phyloP scores from a whole-genome alignment of 2,888 invertebrate genomes.

The Glaucopsyche alexis region DNA sequence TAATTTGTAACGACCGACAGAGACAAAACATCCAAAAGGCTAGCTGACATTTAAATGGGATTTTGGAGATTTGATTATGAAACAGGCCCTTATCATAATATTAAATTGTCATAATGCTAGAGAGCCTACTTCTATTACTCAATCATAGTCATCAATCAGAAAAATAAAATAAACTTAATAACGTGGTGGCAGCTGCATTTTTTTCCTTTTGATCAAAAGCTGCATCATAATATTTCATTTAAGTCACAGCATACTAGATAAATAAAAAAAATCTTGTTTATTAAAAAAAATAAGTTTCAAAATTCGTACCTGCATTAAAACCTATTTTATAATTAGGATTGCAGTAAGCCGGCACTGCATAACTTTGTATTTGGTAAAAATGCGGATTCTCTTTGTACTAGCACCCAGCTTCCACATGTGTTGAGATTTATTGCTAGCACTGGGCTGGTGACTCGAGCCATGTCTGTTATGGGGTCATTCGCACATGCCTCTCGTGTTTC shows the following conservation, averaged over 20 bases:
- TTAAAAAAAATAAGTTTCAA: neutral
- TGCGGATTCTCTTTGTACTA: neutral
- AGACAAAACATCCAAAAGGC: no score
- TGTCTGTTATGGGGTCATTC: constrained; percentile 33
- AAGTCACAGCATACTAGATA: neutral
- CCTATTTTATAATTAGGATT: constrained; percentile 3
- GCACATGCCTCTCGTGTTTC: constrained; percentile 2
- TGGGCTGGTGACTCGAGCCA: neutral
- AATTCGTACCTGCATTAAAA: neutral
- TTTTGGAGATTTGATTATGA: no score
- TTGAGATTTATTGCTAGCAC: constrained; percentile 16
- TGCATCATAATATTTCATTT: constrained; percentile 3
- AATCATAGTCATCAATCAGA: neutral
- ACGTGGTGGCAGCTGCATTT: neutral
- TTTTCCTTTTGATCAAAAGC: neutral
- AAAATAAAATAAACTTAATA: neutral
- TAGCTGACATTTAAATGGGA: no score
- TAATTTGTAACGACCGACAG: no score
- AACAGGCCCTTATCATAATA: no score
- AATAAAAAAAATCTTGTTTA: neutral
- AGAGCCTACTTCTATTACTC: no score
- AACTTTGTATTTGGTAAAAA: constrained; percentile 17
- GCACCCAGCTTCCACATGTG: constrained; percentile 1
- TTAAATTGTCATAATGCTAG: no score
- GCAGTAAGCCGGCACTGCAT: constrained; percentile 5